phyloP scores from a whole-genome alignment of 2,113 vertebrate genomes.

The Mastomys coucha region DNA sequence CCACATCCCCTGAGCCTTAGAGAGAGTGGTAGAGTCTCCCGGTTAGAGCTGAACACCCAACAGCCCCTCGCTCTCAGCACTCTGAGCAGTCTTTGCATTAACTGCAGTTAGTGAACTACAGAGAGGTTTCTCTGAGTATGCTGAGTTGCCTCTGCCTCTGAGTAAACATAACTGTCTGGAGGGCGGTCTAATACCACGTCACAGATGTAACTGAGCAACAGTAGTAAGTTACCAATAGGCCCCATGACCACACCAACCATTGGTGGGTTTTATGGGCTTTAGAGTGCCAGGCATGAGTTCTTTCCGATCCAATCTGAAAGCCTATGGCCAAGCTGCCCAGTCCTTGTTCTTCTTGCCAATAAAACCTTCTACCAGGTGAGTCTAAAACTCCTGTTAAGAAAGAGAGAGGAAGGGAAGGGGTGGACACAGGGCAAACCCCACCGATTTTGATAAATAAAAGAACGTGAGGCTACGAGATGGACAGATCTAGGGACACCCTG shows the following conservation, averaged over 20 bases:
- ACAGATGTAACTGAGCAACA: background rate
- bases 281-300: background rate
- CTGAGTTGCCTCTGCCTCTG: background rate
- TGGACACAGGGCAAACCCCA: background rate
- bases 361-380: constrained; percentile 81
- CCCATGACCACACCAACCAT: background rate
- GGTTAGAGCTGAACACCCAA: background rate
- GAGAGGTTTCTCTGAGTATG: background rate
- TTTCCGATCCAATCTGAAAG: background rate
- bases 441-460: background rate
- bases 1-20: background rate
- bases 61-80: background rate
- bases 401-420: background rate
- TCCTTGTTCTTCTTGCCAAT: constrained; percentile 37
- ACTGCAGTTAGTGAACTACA: background rate
- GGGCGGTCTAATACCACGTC: no score
- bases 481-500: background rate
- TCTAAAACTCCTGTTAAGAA: constrained; percentile 54
- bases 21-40: background rate
- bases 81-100: background rate
- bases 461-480: background rate
- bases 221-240: background rate
- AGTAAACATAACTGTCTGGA: background rate
- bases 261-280: background rate
- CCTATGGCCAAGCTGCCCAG: background rate